These are phyloP conservation scores for Phylloscopus trochiloides DNA, from an alignment of 2,113 vertebrate species.

Conservation along the genomic window DNA sequence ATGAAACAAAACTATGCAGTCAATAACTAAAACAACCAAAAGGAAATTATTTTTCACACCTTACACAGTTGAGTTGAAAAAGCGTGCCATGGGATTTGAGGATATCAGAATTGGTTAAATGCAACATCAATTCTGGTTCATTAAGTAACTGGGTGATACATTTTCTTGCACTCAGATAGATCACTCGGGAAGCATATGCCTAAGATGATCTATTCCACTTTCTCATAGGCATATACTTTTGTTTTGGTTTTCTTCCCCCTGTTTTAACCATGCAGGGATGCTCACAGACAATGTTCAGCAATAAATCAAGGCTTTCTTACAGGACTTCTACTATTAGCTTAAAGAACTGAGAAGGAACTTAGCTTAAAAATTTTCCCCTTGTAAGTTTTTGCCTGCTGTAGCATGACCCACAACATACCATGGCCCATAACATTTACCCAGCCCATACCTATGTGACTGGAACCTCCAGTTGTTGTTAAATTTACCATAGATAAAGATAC, in stretches of 20 bases:
- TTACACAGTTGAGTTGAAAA: background rate
- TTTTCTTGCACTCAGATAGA: background rate
- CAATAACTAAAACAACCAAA: background rate
- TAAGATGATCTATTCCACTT: background rate
- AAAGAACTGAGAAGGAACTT: background rate
- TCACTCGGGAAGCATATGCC: background rate
- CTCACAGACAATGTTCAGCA: background rate
- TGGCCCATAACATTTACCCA: background rate
- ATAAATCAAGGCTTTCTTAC: background rate
- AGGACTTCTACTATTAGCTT: background rate
- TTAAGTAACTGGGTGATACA: background rate
- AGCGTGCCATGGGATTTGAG: background rate
- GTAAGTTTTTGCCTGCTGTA: background rate
- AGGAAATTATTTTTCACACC: background rate
- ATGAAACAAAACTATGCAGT: background rate
- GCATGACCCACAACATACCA: background rate
- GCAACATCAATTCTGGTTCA: background rate
- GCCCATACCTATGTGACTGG: accelerated
- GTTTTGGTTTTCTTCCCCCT: background rate
- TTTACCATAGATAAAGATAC: background rate
- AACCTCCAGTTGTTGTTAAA: background rate
- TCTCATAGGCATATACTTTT: background rate
- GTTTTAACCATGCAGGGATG: background rate
- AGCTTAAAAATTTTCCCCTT: background rate
- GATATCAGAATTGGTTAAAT: background rate